These are phyloP conservation scores for Ophiothrix spiculata DNA, from an alignment of 35 echinoderm and acorn worm species.

Conservation along the genomic window DNA sequence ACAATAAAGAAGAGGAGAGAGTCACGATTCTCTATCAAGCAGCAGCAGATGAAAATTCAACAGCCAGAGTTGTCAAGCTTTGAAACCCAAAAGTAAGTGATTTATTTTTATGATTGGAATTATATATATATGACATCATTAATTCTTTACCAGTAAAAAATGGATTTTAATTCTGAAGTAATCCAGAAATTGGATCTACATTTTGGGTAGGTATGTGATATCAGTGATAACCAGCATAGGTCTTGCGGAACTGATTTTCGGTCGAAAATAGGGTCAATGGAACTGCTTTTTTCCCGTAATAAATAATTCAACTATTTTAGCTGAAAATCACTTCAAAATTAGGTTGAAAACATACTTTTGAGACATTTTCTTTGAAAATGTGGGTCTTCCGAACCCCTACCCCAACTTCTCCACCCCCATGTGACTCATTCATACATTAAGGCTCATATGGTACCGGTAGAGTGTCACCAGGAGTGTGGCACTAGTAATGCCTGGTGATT, in stretches of 20 bases:
- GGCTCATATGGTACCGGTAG: too few relatives aligned
- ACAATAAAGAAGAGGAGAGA: slow-evolving; percentile 53
- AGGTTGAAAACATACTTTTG: too few relatives aligned
- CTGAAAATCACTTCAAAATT: too few relatives aligned
- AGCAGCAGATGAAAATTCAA: slow-evolving; percentile 30
- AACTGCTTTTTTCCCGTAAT: too few relatives aligned
- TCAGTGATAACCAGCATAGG: not conserved
- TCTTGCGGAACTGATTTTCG: not conserved
- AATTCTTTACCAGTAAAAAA: not conserved
- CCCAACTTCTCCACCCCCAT: too few relatives aligned
- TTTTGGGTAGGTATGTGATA: too few relatives aligned
- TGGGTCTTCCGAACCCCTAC: too few relatives aligned
- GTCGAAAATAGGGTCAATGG: not conserved
- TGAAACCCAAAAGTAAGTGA: slow-evolving; percentile 71
- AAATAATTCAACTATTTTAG: too few relatives aligned
- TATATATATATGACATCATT: not conserved
- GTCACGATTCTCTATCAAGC: slow-evolving; percentile 47
- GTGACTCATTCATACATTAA: too few relatives aligned
- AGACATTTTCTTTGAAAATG: too few relatives aligned
- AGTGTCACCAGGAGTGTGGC: too few relatives aligned
- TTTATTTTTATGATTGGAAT: not conserved
- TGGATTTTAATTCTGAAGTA: not conserved
- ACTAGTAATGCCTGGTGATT: too few relatives aligned
- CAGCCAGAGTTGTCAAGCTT: slow-evolving; percentile 70
- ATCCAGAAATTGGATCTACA: not conserved